Conservation (phyloP, 2,888 invertebrate species). For the Hydrotaea cyrtoneurina region DNA sequence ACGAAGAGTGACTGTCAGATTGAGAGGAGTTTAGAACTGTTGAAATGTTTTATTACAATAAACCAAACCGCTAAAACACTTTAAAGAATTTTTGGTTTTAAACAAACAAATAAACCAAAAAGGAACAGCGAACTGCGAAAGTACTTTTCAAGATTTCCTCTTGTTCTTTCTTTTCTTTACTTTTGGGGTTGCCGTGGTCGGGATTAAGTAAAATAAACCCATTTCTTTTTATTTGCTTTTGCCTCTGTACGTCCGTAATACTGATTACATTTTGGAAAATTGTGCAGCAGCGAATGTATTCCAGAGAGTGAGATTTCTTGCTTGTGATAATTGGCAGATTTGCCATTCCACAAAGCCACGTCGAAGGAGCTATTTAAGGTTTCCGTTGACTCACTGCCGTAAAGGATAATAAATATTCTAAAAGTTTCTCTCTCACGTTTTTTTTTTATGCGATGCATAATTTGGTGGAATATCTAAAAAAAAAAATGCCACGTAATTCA, state of each 20-base stretch:
- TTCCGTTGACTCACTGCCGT: not conserved
- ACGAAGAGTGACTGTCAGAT: not conserved
- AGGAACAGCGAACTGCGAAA: too few relatives aligned
- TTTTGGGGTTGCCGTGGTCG: not conserved
- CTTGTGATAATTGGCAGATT: constrained; percentile 31
- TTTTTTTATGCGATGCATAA: too few relatives aligned
- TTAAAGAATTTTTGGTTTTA: constrained; percentile 8
- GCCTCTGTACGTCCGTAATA: not conserved
- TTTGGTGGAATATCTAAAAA: too few relatives aligned
- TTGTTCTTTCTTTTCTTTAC: not conserved
- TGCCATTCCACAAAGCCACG: not conserved
- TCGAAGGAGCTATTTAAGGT: not conserved
- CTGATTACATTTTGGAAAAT: not conserved
- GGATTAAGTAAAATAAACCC: not conserved
- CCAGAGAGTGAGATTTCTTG: not conserved
- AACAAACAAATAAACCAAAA: not conserved
- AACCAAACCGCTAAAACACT: not conserved
- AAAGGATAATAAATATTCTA: constrained; percentile 1
- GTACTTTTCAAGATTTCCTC: not conserved
- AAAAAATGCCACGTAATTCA: too few relatives aligned
- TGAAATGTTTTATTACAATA: not conserved
- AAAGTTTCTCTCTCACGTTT: too few relatives aligned
- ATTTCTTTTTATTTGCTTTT: not conserved
- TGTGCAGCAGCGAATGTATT: not conserved
- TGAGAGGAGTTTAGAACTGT: not conserved